These are phyloP conservation scores for Aurelia aurita complex sp. Pacific DNA, from an alignment of 30 jellyfish, hydroid and myxozoan genomes.

Conservation along the genomic window DNA sequence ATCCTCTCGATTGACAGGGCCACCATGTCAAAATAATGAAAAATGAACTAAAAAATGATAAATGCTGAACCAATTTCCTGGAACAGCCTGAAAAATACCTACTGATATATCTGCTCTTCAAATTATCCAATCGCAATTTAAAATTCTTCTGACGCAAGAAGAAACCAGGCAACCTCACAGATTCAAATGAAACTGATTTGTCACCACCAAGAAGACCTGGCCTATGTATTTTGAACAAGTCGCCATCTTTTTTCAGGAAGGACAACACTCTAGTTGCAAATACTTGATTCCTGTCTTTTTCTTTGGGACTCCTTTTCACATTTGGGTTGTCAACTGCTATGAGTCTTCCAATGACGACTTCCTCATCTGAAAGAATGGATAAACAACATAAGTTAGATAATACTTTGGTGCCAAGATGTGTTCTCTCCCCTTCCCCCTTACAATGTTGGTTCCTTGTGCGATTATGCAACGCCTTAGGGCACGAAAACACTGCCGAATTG, in stretches of 20 bases:
- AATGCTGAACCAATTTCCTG: too few species aligned
- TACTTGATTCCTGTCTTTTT: conserved; percentile 47
- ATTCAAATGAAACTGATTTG: conserved; percentile 84
- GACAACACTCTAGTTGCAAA: conserved; percentile 84
- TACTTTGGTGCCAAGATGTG: too few species aligned
- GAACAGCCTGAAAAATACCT: conserved; percentile 19
- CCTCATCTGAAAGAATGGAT: background rate
- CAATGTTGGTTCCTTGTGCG: too few species aligned
- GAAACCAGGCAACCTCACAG: conserved; percentile 87
- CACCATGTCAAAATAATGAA: too few species aligned
- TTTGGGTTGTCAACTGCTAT: conserved; percentile 58
- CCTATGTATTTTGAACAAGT: conserved; percentile 74
- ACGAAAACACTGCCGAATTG: too few species aligned
- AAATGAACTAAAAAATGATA: too few species aligned
- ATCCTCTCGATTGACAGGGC: too few species aligned
- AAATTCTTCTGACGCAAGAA: conserved; percentile 78
- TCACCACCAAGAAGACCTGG: conserved; percentile 84
- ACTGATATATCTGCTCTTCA: conserved; percentile 62
- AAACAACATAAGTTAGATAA: too few species aligned
- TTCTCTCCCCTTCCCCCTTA: too few species aligned
- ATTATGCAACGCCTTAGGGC: too few species aligned
- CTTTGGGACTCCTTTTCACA: conserved; percentile 24
- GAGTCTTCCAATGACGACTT: conserved; percentile 24
- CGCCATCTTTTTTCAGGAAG: conserved; percentile 85
- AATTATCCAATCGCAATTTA: conserved; percentile 55